Percentiles rank a stretch among this genome's conserved stretches.
Evolutionary conservation across 2,888 invertebrate genomes (phyloP).

Genomic region (Perithous albicinctus): DNA sequence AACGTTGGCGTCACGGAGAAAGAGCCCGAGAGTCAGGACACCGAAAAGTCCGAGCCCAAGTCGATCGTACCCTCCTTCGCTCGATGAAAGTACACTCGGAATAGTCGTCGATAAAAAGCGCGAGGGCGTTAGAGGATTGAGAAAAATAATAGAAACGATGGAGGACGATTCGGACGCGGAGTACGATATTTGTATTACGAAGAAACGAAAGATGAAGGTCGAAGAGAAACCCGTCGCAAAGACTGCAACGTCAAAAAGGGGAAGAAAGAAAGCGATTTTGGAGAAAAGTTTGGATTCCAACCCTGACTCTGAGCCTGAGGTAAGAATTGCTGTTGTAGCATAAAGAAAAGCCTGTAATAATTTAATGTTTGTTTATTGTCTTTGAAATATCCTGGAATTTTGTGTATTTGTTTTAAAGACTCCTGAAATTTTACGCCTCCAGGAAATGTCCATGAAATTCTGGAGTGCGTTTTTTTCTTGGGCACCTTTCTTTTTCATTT

Average conservation of each 20-base stretch:
- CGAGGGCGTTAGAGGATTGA: slow-evolving; percentile 74
- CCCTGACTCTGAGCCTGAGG: slow-evolving; percentile 76
- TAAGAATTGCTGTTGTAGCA: slow-evolving; percentile 55
- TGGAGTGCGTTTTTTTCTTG: too few relatives aligned
- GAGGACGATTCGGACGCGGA: slow-evolving; percentile 78
- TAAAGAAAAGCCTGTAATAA: neutral
- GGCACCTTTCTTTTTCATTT: too few relatives aligned
- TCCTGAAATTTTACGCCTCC: too few relatives aligned
- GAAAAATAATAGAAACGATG: slow-evolving; percentile 74
- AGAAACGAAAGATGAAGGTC: slow-evolving; percentile 71
- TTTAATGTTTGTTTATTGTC: too few relatives aligned
- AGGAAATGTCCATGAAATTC: too few relatives aligned
- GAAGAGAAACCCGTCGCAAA: slow-evolving; percentile 42
- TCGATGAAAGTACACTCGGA: slow-evolving; percentile 78
- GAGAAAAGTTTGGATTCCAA: slow-evolving; percentile 57
- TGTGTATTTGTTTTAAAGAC: too few relatives aligned
- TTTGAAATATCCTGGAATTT: too few relatives aligned
- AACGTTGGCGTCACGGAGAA: slow-evolving; percentile 40
- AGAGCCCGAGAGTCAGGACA: slow-evolving; percentile 64
- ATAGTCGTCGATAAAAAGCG: slow-evolving; percentile 79
- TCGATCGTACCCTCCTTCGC: slow-evolving; percentile 36
- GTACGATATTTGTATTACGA: slow-evolving; percentile 79
- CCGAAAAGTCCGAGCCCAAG: slow-evolving; percentile 41
- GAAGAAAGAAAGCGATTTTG: slow-evolving; percentile 60
- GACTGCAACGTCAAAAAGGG: slow-evolving; percentile 46